Evolutionary conservation across 2,797 vertebrate species (phyloP).

Genomic region (Rhinella marina): DNA sequence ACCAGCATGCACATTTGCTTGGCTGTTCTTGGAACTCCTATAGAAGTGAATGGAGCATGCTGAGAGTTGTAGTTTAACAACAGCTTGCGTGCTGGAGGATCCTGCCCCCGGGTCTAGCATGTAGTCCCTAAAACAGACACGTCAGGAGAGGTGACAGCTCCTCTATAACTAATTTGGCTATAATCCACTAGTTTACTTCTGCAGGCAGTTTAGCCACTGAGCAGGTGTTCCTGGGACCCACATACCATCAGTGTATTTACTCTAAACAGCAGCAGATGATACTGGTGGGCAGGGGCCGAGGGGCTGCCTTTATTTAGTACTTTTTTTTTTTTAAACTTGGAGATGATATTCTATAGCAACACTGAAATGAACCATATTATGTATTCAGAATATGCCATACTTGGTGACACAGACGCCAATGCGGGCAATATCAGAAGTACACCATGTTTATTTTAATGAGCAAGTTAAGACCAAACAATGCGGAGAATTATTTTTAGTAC

Average conservation of each 20-base stretch:
- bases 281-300: background rate
- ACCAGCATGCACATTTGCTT: too few species aligned
- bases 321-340: background rate
- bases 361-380: background rate
- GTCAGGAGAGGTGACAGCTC: too few species aligned
- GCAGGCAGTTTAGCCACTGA: background rate
- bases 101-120: too few species aligned
- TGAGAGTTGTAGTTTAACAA: too few species aligned
- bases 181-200: background rate
- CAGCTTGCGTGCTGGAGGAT: too few species aligned
- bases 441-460: slow-evolving; percentile 48
- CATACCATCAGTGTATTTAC: background rate
- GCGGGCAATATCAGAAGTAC: slow-evolving; percentile 11
- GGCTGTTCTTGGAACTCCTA: too few species aligned
- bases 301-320: background rate
- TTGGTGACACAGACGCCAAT: background rate
- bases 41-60: too few species aligned
- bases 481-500: slow-evolving; percentile 27
- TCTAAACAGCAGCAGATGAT: background rate
- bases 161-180: too few species aligned
- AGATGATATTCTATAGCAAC: background rate
- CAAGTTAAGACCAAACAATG: slow-evolving; percentile 40
- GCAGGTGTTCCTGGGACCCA: background rate
- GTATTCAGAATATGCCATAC: background rate
- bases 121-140: too few species aligned